These are phyloP conservation scores for Charaxes varanes DNA, from an alignment of 1,140 invertebrate genomes.

Conservation along the genomic window DNA sequence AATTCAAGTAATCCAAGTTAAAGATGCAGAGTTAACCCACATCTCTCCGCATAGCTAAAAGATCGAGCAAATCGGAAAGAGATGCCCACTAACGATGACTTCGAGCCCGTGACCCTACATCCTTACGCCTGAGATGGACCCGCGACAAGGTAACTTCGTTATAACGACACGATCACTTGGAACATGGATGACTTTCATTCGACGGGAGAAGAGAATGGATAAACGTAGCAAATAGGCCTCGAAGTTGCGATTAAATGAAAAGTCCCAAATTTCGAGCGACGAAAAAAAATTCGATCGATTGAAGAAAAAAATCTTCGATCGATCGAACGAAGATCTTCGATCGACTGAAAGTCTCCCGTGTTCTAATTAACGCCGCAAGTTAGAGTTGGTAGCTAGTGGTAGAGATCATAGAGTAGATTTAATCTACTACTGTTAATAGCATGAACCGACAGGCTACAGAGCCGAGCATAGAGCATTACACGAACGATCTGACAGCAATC, in stretches of 20 bases:
- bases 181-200: constrained; percentile 1
- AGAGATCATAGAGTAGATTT: constrained; percentile 23
- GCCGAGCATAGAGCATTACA: too few relatives aligned
- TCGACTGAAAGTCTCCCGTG: constrained; percentile 9
- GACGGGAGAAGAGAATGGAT: too few relatives aligned
- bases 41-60: too few relatives aligned
- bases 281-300: too few relatives aligned
- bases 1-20: too few relatives aligned
- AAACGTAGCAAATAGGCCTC: too few relatives aligned
- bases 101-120: constrained; percentile 70
- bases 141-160: constrained; percentile 2
- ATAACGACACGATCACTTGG: constrained; percentile 1
- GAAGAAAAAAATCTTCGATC: too few relatives aligned
- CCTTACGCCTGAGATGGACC: constrained; percentile 56
- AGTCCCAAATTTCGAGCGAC: too few relatives aligned
- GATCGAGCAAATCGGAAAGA: background rate
- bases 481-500: too few relatives aligned
- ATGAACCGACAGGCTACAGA: too few relatives aligned
- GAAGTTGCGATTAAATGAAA: too few relatives aligned
- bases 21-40: too few relatives aligned
- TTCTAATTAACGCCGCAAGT: constrained; percentile 10
- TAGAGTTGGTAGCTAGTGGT: constrained; percentile 22
- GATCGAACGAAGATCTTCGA: background rate
- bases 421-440: constrained; percentile 20
- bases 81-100: constrained; percentile 70